These are phyloP conservation scores for Plagiodera versicolora DNA, from an alignment of 2,888 invertebrate genomes.

Conservation along the genomic window DNA sequence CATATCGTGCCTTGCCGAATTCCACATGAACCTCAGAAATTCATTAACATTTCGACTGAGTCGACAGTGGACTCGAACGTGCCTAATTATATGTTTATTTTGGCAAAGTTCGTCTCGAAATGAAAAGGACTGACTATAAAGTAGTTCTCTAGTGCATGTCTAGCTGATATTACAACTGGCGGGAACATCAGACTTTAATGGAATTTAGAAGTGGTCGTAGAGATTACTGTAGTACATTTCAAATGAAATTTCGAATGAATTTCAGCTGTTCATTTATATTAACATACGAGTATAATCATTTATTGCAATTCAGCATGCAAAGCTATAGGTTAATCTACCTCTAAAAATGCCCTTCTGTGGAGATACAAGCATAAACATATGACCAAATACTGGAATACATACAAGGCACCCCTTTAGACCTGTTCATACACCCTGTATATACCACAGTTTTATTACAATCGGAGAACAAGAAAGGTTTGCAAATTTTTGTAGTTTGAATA, in stretches of 20 bases:
- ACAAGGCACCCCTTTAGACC: no score
- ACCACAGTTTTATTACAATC: no score
- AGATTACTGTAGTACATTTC: not conserved
- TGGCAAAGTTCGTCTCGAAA: conserved; percentile 25
- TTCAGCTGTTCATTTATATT: no score
- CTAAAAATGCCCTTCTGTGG: no score
- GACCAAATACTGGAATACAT: no score
- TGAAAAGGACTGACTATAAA: conserved; percentile 28
- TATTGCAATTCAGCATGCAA: no score
- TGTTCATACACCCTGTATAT: no score
- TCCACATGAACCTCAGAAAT: conserved; percentile 45
- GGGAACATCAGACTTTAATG: conserved; percentile 9
- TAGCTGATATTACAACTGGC: conserved; percentile 9
- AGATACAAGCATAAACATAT: no score
- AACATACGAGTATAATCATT: no score
- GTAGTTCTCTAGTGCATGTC: conserved; percentile 18
- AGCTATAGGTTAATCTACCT: no score
- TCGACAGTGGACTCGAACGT: conserved; percentile 41
- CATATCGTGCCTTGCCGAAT: conserved; percentile 52
- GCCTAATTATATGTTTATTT: conserved; percentile 41
- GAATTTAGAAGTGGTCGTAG: not conserved
- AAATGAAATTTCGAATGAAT: not conserved
- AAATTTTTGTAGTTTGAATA: no score
- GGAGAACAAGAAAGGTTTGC: no score
- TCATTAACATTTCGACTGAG: conserved; percentile 52